These are phyloP conservation scores for Microctonus hyperodae DNA, from an alignment of 2,888 invertebrate genomes.

Conservation along the genomic window DNA sequence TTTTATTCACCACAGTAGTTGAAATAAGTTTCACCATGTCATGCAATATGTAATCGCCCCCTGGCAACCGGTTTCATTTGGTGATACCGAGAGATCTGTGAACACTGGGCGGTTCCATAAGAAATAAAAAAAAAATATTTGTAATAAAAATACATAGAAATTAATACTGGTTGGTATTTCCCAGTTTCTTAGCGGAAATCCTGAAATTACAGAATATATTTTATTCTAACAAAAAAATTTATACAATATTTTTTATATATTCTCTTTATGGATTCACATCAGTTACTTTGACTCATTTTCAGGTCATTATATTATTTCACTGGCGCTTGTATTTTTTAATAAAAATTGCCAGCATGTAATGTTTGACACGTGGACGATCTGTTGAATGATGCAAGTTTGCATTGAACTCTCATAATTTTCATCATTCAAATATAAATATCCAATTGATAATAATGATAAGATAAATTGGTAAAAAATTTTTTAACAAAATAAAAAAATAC, in stretches of 20 bases:
- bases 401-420: not conserved
- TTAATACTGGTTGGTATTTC: not conserved
- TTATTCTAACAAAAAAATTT: not conserved
- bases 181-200: not conserved
- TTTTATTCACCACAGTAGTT: not conserved
- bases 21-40: conserved; percentile 33
- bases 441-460: not conserved
- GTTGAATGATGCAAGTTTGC: not conserved
- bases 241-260: conserved; percentile 15
- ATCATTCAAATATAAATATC: not conserved
- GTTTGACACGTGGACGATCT: not conserved
- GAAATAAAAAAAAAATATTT: not conserved
- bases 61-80: conserved; percentile 29
- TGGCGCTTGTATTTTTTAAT: conserved; percentile 14
- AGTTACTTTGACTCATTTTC: conserved; percentile 3
- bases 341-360: conserved; percentile 9
- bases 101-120: not conserved
- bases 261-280: not conserved
- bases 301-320: conserved; percentile 29
- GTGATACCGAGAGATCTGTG: not conserved
- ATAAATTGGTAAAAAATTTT: not conserved
- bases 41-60: conserved; percentile 23
- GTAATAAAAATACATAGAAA: not conserved
- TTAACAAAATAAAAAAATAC: not conserved
- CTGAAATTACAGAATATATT: not conserved